phyloP scores from a whole-genome alignment of 2,888 invertebrate species.

The Drosophila paracracens region DNA sequence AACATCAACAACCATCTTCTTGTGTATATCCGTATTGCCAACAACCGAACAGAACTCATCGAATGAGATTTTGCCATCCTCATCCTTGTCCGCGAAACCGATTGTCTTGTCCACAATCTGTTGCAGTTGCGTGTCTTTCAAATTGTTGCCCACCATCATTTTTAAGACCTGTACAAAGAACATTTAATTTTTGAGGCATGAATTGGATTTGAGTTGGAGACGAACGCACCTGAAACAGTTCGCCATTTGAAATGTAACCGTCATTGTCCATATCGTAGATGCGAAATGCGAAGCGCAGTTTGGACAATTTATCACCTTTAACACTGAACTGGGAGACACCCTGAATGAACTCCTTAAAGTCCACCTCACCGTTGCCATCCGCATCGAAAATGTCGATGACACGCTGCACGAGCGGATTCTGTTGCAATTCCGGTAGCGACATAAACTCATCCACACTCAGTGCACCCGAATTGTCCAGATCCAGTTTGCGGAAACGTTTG shows the following conservation, averaged over 20 bases:
- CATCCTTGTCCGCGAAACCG: conserved; percentile 99
- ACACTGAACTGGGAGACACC: conserved; percentile 99
- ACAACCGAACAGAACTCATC: conserved; percentile 99
- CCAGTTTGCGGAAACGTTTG: conserved; percentile 99
- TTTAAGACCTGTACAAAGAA: conserved; percentile 87
- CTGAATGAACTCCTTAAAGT: conserved; percentile 97
- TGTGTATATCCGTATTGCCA: conserved; percentile 99
- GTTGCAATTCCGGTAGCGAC: conserved; percentile 99
- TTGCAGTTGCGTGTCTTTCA: conserved; percentile 99
- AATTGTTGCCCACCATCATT: conserved; percentile 99
- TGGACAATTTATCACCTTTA: conserved; percentile 99
- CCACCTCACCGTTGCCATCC: conserved; percentile 99
- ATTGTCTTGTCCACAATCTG: conserved; percentile 99
- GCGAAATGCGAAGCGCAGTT: conserved; percentile 99
- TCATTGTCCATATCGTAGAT: conserved; percentile 99
- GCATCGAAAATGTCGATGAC: conserved; percentile 99
- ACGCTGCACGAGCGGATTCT: conserved; percentile 99
- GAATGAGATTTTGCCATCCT: conserved; percentile 99
- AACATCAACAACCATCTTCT: conserved; percentile 99
- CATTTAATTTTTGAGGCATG: neutral
- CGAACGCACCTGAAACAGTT: conserved; percentile 94
- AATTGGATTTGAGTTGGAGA: too few species aligned
- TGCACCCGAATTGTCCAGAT: conserved; percentile 99
- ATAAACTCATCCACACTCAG: conserved; percentile 99
- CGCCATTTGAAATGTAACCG: conserved; percentile 99